phyloP scores from a whole-genome alignment of 2,888 invertebrate species.

The Melipona bicolor region DNA sequence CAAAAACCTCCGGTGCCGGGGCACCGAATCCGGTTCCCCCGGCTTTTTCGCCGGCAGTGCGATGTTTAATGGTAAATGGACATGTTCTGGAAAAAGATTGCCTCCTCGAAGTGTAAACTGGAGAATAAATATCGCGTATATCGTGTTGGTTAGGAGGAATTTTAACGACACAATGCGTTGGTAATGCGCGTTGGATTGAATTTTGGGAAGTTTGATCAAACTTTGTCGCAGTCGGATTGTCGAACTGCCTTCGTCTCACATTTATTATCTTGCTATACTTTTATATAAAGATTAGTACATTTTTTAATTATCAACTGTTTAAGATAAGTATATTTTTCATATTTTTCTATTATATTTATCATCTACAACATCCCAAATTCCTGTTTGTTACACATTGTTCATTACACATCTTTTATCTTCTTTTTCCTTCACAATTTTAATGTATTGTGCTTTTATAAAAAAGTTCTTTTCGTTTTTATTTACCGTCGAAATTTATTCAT shows the following conservation, averaged over 20 bases:
- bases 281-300: too few relatives aligned
- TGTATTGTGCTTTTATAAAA: not conserved
- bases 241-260: not conserved
- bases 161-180: not conserved
- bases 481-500: not conserved
- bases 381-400: not conserved
- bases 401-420: not conserved
- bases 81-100: not conserved
- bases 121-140: not conserved
- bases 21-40: constrained; percentile 49
- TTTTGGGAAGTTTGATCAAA: not conserved
- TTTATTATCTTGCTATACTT: too few relatives aligned
- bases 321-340: too few relatives aligned
- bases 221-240: not conserved
- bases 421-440: not conserved
- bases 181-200: not conserved
- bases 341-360: too few relatives aligned
- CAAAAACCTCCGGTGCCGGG: not conserved
- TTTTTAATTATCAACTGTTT: too few relatives aligned
- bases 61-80: not conserved
- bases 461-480: not conserved
- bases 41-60: constrained; percentile 12
- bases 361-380: not conserved
- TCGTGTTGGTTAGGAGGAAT: not conserved
- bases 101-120: not conserved